Evolutionary conservation across 2,113 vertebrate genomes (phyloP).

Genomic region (Labeo rohita): DNA sequence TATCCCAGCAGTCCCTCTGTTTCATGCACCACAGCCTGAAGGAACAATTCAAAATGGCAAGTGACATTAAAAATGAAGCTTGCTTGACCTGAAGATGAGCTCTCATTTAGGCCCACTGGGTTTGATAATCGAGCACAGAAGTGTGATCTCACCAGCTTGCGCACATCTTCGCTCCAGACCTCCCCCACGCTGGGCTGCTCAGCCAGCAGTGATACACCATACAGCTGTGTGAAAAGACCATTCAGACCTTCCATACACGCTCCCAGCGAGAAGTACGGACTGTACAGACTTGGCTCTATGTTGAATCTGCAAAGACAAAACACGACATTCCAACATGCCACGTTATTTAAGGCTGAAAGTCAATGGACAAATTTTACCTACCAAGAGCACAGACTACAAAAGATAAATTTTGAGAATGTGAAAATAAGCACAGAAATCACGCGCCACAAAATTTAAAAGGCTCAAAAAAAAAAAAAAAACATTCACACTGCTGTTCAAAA

Average conservation of each 20-base stretch:
- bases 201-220: slow-evolving; percentile 86
- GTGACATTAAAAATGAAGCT: background rate
- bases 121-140: slow-evolving; percentile 6
- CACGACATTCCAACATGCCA: background rate
- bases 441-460: no score
- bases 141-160: slow-evolving; percentile 85
- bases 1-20: slow-evolving; percentile 91
- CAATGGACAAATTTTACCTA: background rate
- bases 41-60: slow-evolving; percentile 36
- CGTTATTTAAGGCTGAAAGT: background rate
- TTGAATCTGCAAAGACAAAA: slow-evolving; percentile 82
- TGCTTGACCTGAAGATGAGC: slow-evolving; percentile 3
- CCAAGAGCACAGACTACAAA: background rate
- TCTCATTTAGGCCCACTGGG: background rate
- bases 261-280: slow-evolving; percentile 92
- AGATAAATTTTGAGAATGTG: background rate
- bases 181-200: slow-evolving; percentile 87
- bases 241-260: slow-evolving; percentile 96
- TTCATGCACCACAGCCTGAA: slow-evolving; percentile 94
- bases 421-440: background rate
- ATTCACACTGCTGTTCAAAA: no score
- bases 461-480: background rate
- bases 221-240: slow-evolving; percentile 84
- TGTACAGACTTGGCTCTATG: slow-evolving; percentile 93
- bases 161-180: slow-evolving; percentile 91